Evolutionary conservation across 1,140 invertebrate species (phyloP), one percentile per base, ranked within the genome.

Genomic region (Drosophila simulans): DNA sequence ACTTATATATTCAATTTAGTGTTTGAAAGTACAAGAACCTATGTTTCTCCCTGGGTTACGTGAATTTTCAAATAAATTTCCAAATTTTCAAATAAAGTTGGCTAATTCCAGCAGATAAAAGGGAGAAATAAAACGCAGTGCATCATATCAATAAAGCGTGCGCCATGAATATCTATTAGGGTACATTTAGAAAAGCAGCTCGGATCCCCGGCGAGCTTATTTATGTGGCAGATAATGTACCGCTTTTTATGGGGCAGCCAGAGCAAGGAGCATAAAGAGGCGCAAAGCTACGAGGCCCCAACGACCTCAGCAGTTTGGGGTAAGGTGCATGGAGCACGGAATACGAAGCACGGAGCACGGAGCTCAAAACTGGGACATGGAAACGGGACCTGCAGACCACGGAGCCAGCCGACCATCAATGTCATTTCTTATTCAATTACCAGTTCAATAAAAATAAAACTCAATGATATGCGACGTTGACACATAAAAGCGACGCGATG

Each of bases 351-450:
- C n/a, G 22, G 31, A 46, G 43, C 63, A 40, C 42, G 43, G 15
- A 25, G 27, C 45, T 52, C 15, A 37, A 43, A 31, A 34, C 37
- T 48, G 43, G 7, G 37, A 56, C 35, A 65, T 34, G 43, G 60
- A 31, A 15, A 35, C 64, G 34, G 43, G 37, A 43, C 45, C 42
- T 45, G 35, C 20, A 31, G 34, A 42, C 39, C 58, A 42, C 51
- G 45, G 55, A 39, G n/a, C 40, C 31, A 31, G 3, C 20, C 43
- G 80, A 68, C 76, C 81, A 77, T 84, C 81, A 80, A 78, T 69
- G 77, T 81, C 77, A 81, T 85, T 85, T 78, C 82, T 85, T 85
- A 85, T 85, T 85, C 82, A 85, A 85, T 85, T 85, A 85, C 81
- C 77, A 70, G 77, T 81, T 85, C 82, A 85, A 85, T 85, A 85